phyloP scores from a whole-genome alignment of 2,113 vertebrate species.

The Scopus umbretta region DNA sequence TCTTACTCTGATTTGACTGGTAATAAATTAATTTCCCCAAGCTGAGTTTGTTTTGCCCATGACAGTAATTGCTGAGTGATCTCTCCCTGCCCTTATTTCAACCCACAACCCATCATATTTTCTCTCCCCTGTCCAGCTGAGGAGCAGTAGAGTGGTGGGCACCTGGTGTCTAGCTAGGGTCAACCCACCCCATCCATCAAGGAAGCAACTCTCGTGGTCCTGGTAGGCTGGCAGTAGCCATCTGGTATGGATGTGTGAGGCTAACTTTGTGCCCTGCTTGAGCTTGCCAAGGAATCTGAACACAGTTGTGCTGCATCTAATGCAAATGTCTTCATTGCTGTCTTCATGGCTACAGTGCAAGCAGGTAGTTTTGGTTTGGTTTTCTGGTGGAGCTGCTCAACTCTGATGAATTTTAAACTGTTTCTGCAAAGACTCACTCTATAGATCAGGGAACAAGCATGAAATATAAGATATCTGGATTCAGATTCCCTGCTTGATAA shows the following conservation, averaged over 20 bases:
- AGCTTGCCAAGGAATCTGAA: neutral
- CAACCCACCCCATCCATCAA: neutral
- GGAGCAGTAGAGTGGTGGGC: neutral
- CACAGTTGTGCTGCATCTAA: neutral
- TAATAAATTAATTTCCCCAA: neutral
- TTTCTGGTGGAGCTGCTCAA: neutral
- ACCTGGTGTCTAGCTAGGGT: neutral
- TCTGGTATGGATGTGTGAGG: neutral
- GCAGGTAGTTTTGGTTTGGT: neutral
- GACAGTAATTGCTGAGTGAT: neutral
- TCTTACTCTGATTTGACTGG: neutral
- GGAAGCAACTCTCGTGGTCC: neutral
- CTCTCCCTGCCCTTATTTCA: neutral
- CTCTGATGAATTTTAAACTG: neutral
- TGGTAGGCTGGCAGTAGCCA: neutral
- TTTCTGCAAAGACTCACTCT: neutral
- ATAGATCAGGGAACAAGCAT: neutral
- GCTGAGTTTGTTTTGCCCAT: accelerated
- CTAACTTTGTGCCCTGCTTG: neutral
- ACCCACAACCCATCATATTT: accelerated
- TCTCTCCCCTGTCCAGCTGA: neutral
- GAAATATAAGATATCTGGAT: neutral
- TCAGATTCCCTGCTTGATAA: neutral
- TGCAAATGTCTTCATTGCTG: neutral
- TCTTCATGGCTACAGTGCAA: neutral